Base-by-base conservation (phyloP, 1,140 invertebrate species). In the Ostrea denselamellosa region DNA sequence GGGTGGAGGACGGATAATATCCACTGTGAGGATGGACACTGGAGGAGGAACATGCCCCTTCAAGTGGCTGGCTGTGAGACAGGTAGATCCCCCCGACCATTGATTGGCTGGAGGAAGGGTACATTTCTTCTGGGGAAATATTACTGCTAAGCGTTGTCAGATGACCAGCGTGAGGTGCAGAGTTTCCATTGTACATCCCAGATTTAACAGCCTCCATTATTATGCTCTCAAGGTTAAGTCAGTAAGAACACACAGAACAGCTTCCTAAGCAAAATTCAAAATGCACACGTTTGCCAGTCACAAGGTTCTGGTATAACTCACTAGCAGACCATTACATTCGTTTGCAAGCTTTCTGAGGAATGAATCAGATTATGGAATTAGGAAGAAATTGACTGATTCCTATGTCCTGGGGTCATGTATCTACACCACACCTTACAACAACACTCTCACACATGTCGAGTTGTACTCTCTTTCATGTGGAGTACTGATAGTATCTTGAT, bases 341-440 rank as follows among this genome's bases (percentile, higher is more conserved):
- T 12, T 19, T n/a, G 22, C 14, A 77, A 28, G 12, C 28, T 77
- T 77, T 25, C 68, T 34, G 9, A 28, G 22, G 25, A 28, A 25
- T 77, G 68, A 77, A 8, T 77, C 68, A 77, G 68, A 77, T 77
- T 77, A 77, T 28, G 68, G 68, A 77, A 77, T 77, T 77, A 10
- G 28, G 68, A 77, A 77, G 68, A 77, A 9, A 77, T 7, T 34
- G 68, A 28, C 28, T 77, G 68, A 28, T 5, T 14, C 14, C 25
- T 62, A n/a, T 77, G 25, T 77, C 68, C 68, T 34, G 25, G 10
- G 68, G 68, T 12, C 28, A 77, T 77, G 68, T 77, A 77, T 77
- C 25, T 77, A 77, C 68, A 77, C 68, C 68, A 77, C 28, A 34
- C 68, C 68, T 77, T 34, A 77, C 68, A 77, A 28, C 14, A 77